Percentiles rank a stretch among this genome's conserved stretches.
Evolutionary conservation across 2,113 vertebrate species (phyloP).

Genomic region (Perognathus longimembris): DNA sequence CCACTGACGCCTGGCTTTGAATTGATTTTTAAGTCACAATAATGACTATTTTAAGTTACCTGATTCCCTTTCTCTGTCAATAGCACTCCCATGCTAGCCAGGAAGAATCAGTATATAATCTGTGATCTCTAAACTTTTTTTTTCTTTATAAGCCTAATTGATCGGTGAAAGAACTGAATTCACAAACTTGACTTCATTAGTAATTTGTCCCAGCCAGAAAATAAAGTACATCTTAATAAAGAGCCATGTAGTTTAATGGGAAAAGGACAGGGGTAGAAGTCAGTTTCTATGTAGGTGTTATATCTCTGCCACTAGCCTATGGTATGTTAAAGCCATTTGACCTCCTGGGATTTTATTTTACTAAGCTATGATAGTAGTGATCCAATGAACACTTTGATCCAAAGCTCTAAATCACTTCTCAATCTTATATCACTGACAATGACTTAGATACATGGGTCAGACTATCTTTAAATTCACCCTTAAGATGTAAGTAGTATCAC

Average conservation of each 20-base stretch:
- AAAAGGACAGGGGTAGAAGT: neutral
- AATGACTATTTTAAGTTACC: conserved; percentile 15
- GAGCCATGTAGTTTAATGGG: conserved; percentile 33
- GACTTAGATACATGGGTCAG: neutral
- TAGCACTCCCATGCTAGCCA: neutral
- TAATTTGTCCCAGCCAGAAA: conserved; percentile 70
- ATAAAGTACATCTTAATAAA: conserved; percentile 44
- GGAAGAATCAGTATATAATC: neutral
- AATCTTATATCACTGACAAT: neutral
- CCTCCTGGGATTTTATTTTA: conserved; percentile 22
- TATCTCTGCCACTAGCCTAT: neutral
- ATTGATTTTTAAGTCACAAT: neutral
- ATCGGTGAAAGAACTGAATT: conserved; percentile 58
- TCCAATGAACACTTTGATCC: neutral
- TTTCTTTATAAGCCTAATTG: conserved; percentile 24
- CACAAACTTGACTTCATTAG: conserved; percentile 53
- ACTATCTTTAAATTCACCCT: neutral
- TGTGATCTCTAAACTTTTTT: conserved; percentile 25
- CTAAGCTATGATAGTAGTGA: neutral
- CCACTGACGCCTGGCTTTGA: neutral
- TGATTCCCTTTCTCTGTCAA: conserved; percentile 7
- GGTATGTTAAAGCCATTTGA: neutral
- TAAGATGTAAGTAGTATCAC: neutral
- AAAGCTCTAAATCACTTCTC: conserved; percentile 41
- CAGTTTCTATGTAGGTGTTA: neutral